Percentiles rank a stretch among this genome's conserved stretches.
Evolutionary conservation across 2,888 invertebrate genomes (phyloP).

Genomic region (Latrodectus hesperus): DNA sequence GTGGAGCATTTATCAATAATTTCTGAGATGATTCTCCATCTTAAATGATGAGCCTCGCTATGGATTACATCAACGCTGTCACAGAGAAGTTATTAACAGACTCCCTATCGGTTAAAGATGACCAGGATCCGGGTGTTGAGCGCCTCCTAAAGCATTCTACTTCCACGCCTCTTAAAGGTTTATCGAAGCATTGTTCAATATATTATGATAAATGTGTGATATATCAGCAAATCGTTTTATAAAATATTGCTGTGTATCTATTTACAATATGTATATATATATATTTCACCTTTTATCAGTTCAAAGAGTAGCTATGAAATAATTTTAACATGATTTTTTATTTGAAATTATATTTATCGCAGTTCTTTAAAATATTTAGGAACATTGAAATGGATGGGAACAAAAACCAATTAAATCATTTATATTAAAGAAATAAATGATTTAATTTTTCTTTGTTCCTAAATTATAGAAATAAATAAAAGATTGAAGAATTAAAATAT

Average conservation of each 20-base stretch:
- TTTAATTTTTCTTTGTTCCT: no score
- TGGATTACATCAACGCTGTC: constrained; percentile 53
- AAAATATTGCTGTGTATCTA: not conserved
- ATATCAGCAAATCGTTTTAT: not conserved
- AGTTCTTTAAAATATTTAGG: no score
- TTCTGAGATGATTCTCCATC: constrained; percentile 30
- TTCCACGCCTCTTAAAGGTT: constrained; percentile 27
- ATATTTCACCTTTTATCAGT: no score
- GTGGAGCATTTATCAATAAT: constrained; percentile 46
- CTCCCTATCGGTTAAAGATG: constrained; percentile 60
- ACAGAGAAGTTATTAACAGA: constrained; percentile 43
- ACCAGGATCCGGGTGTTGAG: constrained; percentile 26
- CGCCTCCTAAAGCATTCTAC: not conserved
- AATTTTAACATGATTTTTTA: no score
- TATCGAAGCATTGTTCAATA: constrained; percentile 24
- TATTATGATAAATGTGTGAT: constrained; percentile 29
- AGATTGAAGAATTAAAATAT: no score
- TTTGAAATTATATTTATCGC: no score
- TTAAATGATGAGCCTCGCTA: constrained; percentile 47
- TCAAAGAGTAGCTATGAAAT: no score
- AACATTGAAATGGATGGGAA: no score
- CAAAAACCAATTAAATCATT: no score
- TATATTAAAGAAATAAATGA: no score
- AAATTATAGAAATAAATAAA: no score
- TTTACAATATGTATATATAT: no score